Evolutionary conservation across 2,797 vertebrate genomes (phyloP), one percentile per base, ranked within the genome.

Genomic region (Tokudaia tokunoshimensis): DNA sequence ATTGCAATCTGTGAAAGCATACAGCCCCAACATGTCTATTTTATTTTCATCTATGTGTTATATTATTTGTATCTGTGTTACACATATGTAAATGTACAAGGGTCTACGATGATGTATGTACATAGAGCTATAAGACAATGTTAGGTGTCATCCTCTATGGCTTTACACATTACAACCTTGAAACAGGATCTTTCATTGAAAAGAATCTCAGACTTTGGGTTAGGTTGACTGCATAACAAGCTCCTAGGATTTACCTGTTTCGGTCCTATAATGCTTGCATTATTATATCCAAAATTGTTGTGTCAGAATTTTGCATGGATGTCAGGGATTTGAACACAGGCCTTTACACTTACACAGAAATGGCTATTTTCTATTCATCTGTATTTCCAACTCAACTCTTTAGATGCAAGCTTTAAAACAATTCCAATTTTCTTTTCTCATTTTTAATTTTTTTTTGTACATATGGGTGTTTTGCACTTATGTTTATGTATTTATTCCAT

Each of bases 1-100:
- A 55, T 9, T 10, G 4, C 2, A 13, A 37, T 3, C 44, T 3
- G 17, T n/a, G 11, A 0, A 24, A 29, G 2, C 17, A 79, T 4
- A 72, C 1, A 17, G 22, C 1, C 8, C 41, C 12, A 4, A 76
- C 7, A 15, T 34, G 13, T 15, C 34, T 47, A 22, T 24, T 75
- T 63, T 14, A 61, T 65, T 67, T 84, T 17, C 4, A 3, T 65
- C 15, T 65, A 3, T 65, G 14, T 52, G 47, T 50, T n/a, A 70
- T 50, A 20, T 65, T 50, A 47, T 65, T 65, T 70, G 31, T 52
- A 70, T 15, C 15, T 70, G 2, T 67, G 44, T 52, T 52, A 29
- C 7, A 87, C 19, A 72, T 15, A 24, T 52, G 22, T 72, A 1
- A 37, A 1, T 55, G 4, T 10, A 47, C 19, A 70, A 47, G 34